Evolutionary conservation across 2,797 vertebrate species (phyloP), one percentile per base, ranked within the genome.

Genomic region (Sebastes umbrosus): DNA sequence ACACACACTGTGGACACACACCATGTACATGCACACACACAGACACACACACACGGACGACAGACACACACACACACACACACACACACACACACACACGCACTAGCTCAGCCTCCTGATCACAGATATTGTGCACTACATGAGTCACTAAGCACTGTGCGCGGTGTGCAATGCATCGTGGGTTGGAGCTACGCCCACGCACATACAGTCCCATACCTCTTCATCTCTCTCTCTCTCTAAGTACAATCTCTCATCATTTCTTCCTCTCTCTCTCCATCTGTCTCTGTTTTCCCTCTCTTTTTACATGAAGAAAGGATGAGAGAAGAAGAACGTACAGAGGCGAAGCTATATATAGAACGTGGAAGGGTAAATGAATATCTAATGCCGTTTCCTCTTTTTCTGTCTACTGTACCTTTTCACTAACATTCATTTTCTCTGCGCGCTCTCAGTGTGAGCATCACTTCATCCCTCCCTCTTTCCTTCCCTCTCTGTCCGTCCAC

Each of bases 141-240:
- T 96, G 93, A 93, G 92, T 94, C 96, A 96, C 94, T 94, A 88
- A 94, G 94, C 93, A 88, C 85, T 91, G 93, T 84, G 91, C 86
- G 72, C 90, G 84, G 91, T 92, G 93, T 95, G 93, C 91, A 92
- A 92, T 94, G 90, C 91, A 94, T 94, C 82, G 90, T 94, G 93
- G 94, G 95, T 88, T 90, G 89, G 88, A 94, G 92, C 91, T 91
- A 93, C 93, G 79, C 96, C 94, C 94, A 95, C 94, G 80, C 94
- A 92, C 90, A 91, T 90, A 89, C 88, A 90, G 87, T 80, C 80
- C 86, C 86, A 85, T 93, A 89, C 91, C 93, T 90, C 88, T 91
- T 90, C 87, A 90, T 84, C 84, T 77, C 84, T 55, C 52, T 84
- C 84, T 69, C 62, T 36, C 63, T 84, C 50, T 32, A 62, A 66